Base-by-base conservation (phyloP, 2,797 vertebrate species). In the Percopsis omiscomaycus region DNA sequence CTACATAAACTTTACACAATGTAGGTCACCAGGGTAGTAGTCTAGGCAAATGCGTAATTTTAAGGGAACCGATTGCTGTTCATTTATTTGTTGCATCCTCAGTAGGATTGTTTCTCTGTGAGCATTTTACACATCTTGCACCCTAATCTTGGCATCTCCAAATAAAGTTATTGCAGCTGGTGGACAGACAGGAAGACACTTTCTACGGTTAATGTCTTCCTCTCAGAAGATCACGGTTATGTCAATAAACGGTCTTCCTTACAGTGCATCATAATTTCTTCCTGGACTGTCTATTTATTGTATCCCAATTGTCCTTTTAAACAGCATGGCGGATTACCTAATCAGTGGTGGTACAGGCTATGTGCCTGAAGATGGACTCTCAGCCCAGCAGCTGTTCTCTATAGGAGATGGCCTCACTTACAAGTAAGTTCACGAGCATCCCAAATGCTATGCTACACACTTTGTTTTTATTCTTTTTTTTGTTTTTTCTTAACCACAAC, bases 271-370 rank as follows among this genome's bases (percentile, higher is more conserved):
- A 0, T n/a, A n/a, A n/a, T 62, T 52, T 22, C 61, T 5, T 58
- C 3, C 15, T 9, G 0, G 9, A 2, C 10, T 63, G n/a, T 12
- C 58, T 55, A 47, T 29, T 48, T 70, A 51, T 70, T 61, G 71
- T 4, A 75, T 66, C 29, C 70, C 48, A 3, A 15, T 49, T 64
- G 9, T 75, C 27, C 27, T 61, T 61, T 81, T 61, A 61, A 49
- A 61, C 92, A 97, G 95, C 88, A 96, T 96, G 95, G 96, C 96
- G 42, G 96, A 97, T 84, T 98, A 95, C 89, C 81, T 97, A 76
- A 98, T 98, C 90, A 97, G 95, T 68, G 95, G 96, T 61, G 95
- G 95, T 27, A 96, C 95, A 0, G 95, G 96, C 68, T 97, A 98
- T 68, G 93, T 98, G 56, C 96, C 95, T 0, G 95, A 98, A 56